These are phyloP conservation scores for Odontomyia ornata DNA, from an alignment of 2,888 invertebrate species.

Conservation along the genomic window DNA sequence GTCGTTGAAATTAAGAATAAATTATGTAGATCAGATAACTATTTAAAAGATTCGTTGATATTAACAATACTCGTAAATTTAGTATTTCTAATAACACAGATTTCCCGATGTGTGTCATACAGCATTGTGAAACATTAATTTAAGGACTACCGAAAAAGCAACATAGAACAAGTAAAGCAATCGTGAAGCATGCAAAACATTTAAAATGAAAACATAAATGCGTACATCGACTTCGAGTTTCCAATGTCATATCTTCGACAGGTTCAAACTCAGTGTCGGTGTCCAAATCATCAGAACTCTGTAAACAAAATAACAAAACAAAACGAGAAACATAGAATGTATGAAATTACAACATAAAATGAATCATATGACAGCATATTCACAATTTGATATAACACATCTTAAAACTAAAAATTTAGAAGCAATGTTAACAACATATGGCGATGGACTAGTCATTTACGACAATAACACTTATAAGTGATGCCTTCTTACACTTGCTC, in stretches of 20 bases:
- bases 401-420: background rate
- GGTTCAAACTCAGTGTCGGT: slow-evolving; percentile 76
- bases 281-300: slow-evolving; percentile 75
- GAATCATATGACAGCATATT: background rate
- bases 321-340: slow-evolving; percentile 48
- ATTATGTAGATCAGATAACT: no score
- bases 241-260: slow-evolving; percentile 74
- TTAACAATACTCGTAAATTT: no score
- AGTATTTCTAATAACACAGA: no score
- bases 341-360: slow-evolving; percentile 45
- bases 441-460: background rate
- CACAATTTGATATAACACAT: background rate
- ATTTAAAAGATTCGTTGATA: no score
- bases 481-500: slow-evolving; percentile 81
- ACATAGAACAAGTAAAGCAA: no score
- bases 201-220: slow-evolving; percentile 55
- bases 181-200: slow-evolving; percentile 43
- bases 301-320: slow-evolving; percentile 53
- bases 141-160: background rate
- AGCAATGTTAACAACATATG: background rate
- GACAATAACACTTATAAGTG: background rate
- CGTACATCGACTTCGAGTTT: slow-evolving; percentile 74
- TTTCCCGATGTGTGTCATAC: no score
- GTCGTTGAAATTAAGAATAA: no score
- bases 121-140: background rate